Evolutionary conservation across 1,140 invertebrate species (phyloP).

Genomic region (Drosophila bipectinata): DNA sequence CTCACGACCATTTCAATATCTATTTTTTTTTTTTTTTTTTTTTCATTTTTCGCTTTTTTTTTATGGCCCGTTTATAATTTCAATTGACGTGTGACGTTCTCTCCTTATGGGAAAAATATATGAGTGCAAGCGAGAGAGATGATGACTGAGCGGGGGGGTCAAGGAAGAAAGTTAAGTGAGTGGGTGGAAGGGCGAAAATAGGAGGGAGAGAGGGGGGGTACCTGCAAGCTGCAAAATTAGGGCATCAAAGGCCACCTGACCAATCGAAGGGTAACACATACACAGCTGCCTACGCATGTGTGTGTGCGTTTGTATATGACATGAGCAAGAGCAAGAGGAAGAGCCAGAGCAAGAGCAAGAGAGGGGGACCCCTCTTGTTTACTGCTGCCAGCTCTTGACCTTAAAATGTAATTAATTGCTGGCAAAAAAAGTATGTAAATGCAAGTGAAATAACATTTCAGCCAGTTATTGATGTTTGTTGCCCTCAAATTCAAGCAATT

Average conservation of each 20-base stretch:
- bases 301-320: not conserved
- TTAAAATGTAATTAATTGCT: conserved; percentile 76
- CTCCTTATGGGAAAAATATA: conserved; percentile 8
- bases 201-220: too few species aligned
- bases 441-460: conserved; percentile 25
- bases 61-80: conserved; percentile 69
- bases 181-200: not conserved
- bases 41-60: conserved; percentile 10
- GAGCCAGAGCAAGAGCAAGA: not conserved
- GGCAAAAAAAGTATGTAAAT: conserved; percentile 69
- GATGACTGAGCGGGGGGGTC: not conserved
- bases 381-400: conserved; percentile 61
- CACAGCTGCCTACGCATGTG: conserved; percentile 2
- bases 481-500: conserved; percentile 12
- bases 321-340: not conserved
- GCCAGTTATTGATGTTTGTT: conserved; percentile 13
- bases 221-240: conserved; percentile 60
- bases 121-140: conserved; percentile 5
- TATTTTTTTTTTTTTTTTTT: conserved; percentile 2
- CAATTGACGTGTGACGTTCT: conserved; percentile 56
- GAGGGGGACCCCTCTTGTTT: not conserved
- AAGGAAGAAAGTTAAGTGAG: not conserved
- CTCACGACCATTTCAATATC: conserved; percentile 58
- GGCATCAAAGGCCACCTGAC: conserved; percentile 76
- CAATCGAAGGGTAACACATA: conserved; percentile 54